Percentiles rank a stretch among this genome's conserved stretches.
phyloP scores from a whole-genome alignment of 2,797 vertebrate species.

The Enteromius paludinosus region DNA sequence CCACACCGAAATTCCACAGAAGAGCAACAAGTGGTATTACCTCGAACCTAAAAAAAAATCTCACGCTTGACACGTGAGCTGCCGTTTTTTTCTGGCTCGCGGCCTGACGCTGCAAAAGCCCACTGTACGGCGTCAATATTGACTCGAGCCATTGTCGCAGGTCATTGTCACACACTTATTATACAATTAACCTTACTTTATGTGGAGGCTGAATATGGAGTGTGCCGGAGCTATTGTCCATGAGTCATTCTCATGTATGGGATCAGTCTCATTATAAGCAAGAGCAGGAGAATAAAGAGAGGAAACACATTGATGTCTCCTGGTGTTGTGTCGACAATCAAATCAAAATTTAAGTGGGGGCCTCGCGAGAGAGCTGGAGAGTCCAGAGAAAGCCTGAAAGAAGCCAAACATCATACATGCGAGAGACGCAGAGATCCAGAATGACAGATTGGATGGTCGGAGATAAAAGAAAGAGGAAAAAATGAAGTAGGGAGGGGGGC shows the following conservation, averaged over 20 bases:
- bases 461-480: slow-evolving; percentile 53
- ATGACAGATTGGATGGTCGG: slow-evolving; percentile 58
- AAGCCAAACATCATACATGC: slow-evolving; percentile 49
- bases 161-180: slow-evolving; percentile 53
- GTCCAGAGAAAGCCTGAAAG: slow-evolving; percentile 53
- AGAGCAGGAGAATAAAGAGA: slow-evolving; percentile 51
- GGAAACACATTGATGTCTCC: slow-evolving; percentile 61
- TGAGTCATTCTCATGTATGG: slow-evolving; percentile 55
- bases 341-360: slow-evolving; percentile 59
- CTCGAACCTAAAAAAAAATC: slow-evolving; percentile 3
- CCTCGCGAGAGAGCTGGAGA: slow-evolving; percentile 45
- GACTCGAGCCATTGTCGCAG: slow-evolving; percentile 41
- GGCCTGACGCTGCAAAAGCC: slow-evolving; percentile 20
- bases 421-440: slow-evolving; percentile 48
- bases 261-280: slow-evolving; percentile 58
- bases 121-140: slow-evolving; percentile 53
- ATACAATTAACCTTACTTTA: slow-evolving; percentile 57
- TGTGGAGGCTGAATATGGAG: slow-evolving; percentile 53
- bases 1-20: neutral
- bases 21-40: slow-evolving; percentile 36
- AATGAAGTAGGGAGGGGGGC: slow-evolving; percentile 52
- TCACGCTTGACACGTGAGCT: neutral
- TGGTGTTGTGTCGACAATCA: slow-evolving; percentile 62
- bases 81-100: slow-evolving; percentile 14
- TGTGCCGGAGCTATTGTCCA: slow-evolving; percentile 48